A percentile compares a stretch with the other conserved stretches of the same genome.
These are phyloP conservation scores for Cichlasoma orientale DNA, from an alignment of 2,797 vertebrate species.

Conservation along the genomic window DNA sequence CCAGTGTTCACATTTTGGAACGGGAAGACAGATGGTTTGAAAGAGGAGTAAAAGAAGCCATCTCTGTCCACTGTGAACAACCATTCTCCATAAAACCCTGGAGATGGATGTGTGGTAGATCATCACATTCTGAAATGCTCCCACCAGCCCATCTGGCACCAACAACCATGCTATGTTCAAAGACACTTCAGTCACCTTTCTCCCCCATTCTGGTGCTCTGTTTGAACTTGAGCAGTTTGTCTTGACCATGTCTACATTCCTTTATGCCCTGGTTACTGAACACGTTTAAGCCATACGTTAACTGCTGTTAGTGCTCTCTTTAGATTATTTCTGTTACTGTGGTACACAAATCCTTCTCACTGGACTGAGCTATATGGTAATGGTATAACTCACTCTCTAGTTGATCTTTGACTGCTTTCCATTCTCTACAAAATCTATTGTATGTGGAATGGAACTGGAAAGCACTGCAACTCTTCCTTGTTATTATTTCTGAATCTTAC, in stretches of 20 bases:
- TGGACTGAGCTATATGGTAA: not conserved
- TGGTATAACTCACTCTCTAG: not conserved
- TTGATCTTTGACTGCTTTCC: not conserved
- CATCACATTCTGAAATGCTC: not conserved
- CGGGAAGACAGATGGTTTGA: no score
- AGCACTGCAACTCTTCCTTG: not conserved
- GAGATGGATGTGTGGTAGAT: not conserved
- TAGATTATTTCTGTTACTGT: not conserved
- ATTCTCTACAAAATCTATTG: not conserved
- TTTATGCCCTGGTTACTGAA: not conserved
- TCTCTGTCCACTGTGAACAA: no score
- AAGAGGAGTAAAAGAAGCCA: no score
- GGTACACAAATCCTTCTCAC: not conserved
- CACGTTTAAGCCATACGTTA: not conserved
- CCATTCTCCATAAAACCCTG: not conserved
- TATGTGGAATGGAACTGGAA: not conserved
- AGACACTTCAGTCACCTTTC: not conserved
- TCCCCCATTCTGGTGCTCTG: not conserved
- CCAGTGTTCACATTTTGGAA: no score
- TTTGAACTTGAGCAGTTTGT: not conserved
- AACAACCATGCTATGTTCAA: not conserved
- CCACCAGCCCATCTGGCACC: not conserved
- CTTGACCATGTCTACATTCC: not conserved
- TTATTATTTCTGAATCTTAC: conserved; percentile 19
- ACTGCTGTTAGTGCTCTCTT: not conserved